Evolutionary conservation across 2,113 vertebrate species (phyloP), one percentile per base, ranked within the genome.

Genomic region (Proteles cristata): DNA sequence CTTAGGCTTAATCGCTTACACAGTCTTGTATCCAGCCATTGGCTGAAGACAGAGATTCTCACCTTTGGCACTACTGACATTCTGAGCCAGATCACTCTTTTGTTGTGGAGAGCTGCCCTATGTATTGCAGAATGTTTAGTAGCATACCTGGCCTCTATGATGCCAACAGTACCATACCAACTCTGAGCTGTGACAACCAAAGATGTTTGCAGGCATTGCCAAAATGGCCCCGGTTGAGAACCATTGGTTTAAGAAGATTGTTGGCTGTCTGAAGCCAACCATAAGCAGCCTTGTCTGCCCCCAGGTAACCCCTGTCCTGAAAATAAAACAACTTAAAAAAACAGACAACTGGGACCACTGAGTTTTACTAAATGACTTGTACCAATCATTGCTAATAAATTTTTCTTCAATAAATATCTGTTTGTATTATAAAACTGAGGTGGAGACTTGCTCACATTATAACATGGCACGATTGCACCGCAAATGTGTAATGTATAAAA

Each of bases 321-420:
- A 94, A 91, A 96, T 31, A 82, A 65, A 94, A 65, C 31, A 74
- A 93, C 19, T 65, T 88, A 16, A 53, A 58, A 61, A 12, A 97
- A 68, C 48, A 94, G 65, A 61, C 80, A 88, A 45, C 25, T 28
- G 50, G 28, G 21, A 63, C 9, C 7, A 10, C 0, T 63, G 66
- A 50, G 28, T 86, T 82, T 94, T 80, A 86, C 61, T 88, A 66
- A 92, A 82, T 1, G 2, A 21, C n/a, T 14, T 26, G 6, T n/a
- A 87, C 19, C 14, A 91, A 74, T 68, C 28, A 89, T 68, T 87
- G 68, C 55, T 58, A 76, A 76, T 35, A 84, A 25, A 65, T 15
- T 84, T 84, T 35, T 76, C 23, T 33, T 48, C 23, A 96, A 11
- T 81, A 91, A 82, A 76, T 11, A 8, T n/a, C 50, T 80, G 6